Evolutionary conservation across 2,888 invertebrate genomes (phyloP).

Genomic region (Scaptodrosophila latifasciaeformis): DNA sequence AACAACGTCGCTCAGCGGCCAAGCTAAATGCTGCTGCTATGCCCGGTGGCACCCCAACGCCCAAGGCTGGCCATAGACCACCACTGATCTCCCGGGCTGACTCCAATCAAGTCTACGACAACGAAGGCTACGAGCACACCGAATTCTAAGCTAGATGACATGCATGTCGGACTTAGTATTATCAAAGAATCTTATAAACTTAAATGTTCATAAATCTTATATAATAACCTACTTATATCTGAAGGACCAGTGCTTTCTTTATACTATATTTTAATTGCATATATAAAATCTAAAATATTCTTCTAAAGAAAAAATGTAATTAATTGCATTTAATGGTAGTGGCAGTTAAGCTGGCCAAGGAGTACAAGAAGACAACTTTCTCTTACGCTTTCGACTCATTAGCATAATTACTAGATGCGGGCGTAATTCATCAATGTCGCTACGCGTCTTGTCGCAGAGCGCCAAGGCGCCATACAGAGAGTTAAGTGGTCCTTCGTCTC

Average conservation of each 20-base stretch:
- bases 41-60: constrained; percentile 38
- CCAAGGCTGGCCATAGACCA: constrained; percentile 33
- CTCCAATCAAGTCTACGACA: constrained; percentile 53
- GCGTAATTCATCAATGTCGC: constrained; percentile 60
- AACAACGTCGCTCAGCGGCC: constrained; percentile 62
- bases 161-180: neutral
- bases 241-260: neutral
- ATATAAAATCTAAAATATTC: constrained; percentile 14
- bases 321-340: constrained; percentile 57
- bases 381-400: constrained; percentile 48
- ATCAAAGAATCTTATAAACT: constrained; percentile 1
- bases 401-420: constrained; percentile 56
- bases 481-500: constrained; percentile 41
- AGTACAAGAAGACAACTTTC: constrained; percentile 19
- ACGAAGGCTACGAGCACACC: constrained; percentile 54
- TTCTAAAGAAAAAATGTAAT: constrained; percentile 49
- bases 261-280: constrained; percentile 6
- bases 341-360: constrained; percentile 43
- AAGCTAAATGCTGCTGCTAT: constrained; percentile 52
- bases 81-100: constrained; percentile 41
- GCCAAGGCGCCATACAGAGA: constrained; percentile 35
- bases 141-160: constrained; percentile 29
- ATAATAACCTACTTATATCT: neutral
- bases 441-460: too few species aligned
- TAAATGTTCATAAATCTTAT: neutral